Evolutionary conservation across 1,140 invertebrate species (phyloP), one percentile per base, ranked within the genome.

Genomic region (Propsilocerus akamusi): DNA sequence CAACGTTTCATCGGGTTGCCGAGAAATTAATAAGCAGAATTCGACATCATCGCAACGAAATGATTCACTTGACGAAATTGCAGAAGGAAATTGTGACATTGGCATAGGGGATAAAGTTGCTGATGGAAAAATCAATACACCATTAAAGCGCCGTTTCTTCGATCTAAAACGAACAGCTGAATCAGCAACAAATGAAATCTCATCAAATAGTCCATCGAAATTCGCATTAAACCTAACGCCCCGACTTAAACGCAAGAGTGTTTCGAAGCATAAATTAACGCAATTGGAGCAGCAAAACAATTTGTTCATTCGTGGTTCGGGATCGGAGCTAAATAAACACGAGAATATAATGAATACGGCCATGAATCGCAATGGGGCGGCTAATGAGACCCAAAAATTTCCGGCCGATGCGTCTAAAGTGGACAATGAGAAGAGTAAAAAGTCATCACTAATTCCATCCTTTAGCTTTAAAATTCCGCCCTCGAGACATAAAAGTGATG

Each of bases 91-190:
- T 41, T 41, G 34, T 41, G 14, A 8, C 34, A 41, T 41, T 41
- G 34, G 5, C 17, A 20, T 20, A 20, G 22, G 22, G 22, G 17
- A 5, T 14, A 20, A 41, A 7, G 34, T n/a, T 1, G 14, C 10
- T 41, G 34, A 41, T 41, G 34, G 11, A 41, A 41, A 41, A 41
- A 41, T 41, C 34, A 41, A 41, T 41, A 41, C 34, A 17, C 17
- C 34, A 41, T 20, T 20, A n/a, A 41, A 41, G 34, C 17, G 22
- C 17, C 34, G 34, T 20, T 41, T 41, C 17, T 41, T 41, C 10
- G 34, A 41, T 20, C 22, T 41, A 10, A 41, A 41, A 41, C 34
- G 34, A 20, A 17, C 34, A 41, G 34, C 34, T 41, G 34, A 41
- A 20, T 41, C 34, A 41, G 32, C 32, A 37, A 20, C 34, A 10